A percentile compares a stretch with the other conserved stretches of the same genome.
Conservation (phyloP, 2,888 invertebrate species). For the Hanleya hanleyi region DNA sequence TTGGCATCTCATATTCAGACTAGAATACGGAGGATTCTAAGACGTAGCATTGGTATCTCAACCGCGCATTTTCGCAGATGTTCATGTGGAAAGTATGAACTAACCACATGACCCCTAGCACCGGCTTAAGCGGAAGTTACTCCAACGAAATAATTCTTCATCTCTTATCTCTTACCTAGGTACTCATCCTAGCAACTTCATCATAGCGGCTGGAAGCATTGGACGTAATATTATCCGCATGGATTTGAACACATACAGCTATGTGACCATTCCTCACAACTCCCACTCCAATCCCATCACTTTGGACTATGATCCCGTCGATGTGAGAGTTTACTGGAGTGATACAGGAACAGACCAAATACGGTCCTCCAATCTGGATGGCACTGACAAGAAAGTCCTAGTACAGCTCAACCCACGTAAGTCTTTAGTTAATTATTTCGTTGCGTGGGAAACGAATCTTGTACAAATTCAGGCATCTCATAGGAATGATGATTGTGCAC, state of each 20-base stretch:
- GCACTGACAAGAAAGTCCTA: conserved; percentile 41
- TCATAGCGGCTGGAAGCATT: conserved; percentile 56
- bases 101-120: too few relatives aligned
- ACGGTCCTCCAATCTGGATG: conserved; percentile 48
- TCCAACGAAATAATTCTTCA: too few relatives aligned
- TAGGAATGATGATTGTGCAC: too few relatives aligned
- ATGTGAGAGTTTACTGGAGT: conserved; percentile 83
- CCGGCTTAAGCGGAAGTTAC: too few relatives aligned
- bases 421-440: neutral
- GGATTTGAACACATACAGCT: conserved; percentile 79
- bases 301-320: conserved; percentile 87
- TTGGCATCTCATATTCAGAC: too few relatives aligned
- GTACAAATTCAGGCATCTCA: too few relatives aligned
- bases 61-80: too few relatives aligned
- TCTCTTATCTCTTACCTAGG: too few relatives aligned
- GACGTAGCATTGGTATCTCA: too few relatives aligned
- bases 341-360: conserved; percentile 78
- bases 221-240: conserved; percentile 84
- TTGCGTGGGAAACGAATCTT: too few relatives aligned
- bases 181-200: conserved; percentile 57
- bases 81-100: too few relatives aligned
- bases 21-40: too few relatives aligned
- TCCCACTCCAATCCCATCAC: conserved; percentile 82
- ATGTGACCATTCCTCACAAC: conserved; percentile 44
- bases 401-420: conserved; percentile 43